These are phyloP conservation scores for Pterocles gutturalis DNA, from an alignment of 2,113 vertebrate genomes.

Conservation along the genomic window DNA sequence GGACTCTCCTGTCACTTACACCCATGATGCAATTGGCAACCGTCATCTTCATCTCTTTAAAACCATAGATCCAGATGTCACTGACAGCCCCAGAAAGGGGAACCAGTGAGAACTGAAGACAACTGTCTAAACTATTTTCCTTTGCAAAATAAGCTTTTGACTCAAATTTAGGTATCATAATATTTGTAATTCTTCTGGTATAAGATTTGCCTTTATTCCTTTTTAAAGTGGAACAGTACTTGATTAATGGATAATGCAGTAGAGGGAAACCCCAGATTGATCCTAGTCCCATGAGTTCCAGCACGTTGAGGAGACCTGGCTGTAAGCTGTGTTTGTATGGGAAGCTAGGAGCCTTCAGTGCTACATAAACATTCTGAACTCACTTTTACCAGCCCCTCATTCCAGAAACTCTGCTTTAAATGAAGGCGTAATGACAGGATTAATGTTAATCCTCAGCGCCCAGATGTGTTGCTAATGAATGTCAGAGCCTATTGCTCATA, in stretches of 20 bases:
- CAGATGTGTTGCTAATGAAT: background rate
- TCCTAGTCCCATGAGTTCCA: accelerated
- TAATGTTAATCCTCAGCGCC: background rate
- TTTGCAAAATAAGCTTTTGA: background rate
- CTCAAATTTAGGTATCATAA: background rate
- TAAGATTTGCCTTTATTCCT: background rate
- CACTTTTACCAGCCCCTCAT: background rate
- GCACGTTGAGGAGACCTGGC: background rate
- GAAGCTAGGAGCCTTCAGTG: background rate
- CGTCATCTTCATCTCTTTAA: background rate
- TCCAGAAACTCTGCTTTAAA: background rate
- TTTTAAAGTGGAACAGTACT: background rate
- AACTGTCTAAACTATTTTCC: background rate
- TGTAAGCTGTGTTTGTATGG: background rate
- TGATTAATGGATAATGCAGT: background rate
- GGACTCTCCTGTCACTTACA: background rate
- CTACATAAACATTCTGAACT: background rate
- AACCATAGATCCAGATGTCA: accelerated
- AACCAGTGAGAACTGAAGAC: background rate
- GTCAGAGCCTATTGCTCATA: background rate
- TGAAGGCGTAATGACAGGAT: background rate
- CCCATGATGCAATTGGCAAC: background rate
- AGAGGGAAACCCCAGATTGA: background rate
- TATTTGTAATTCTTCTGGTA: background rate
- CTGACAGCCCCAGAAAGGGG: background rate